phyloP scores from a whole-genome alignment of 2,797 vertebrate species.

The Lophotriccus pileatus region DNA sequence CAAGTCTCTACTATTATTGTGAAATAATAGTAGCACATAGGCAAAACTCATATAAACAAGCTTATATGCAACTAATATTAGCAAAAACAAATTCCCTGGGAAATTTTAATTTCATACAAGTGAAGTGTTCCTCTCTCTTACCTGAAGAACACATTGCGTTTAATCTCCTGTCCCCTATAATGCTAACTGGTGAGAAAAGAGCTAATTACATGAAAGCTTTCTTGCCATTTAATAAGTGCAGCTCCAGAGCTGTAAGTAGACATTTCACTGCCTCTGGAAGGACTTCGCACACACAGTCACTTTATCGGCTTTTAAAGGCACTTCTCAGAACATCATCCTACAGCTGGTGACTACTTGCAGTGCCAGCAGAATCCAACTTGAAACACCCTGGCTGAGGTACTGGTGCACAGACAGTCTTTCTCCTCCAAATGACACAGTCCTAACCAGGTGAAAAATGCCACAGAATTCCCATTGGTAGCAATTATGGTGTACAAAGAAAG shows the following conservation, averaged over 20 bases:
- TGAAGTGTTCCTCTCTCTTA: slow-evolving; percentile 33
- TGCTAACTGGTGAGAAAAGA: neutral
- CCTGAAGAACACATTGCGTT: neutral
- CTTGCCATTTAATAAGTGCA: neutral
- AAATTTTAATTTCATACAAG: slow-evolving; percentile 43
- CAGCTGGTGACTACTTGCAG: neutral
- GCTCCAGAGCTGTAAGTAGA: neutral
- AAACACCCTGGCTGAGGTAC: neutral
- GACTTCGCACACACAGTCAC: neutral
- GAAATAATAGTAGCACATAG: slow-evolving; percentile 26
- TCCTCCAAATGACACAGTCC: neutral
- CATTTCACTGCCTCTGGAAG: neutral
- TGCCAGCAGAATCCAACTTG: neutral
- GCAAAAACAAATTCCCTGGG: neutral
- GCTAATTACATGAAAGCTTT: neutral
- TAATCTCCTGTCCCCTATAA: neutral
- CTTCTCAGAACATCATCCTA: neutral
- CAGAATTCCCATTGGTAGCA: neutral
- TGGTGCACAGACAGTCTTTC: neutral
- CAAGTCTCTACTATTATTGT: slow-evolving; percentile 18
- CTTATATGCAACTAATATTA: slow-evolving; percentile 34
- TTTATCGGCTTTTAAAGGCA: neutral
- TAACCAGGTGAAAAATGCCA: neutral
- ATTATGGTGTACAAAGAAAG: neutral
- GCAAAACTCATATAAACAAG: neutral